Evolutionary conservation across 2,113 vertebrate species (phyloP).

Genomic region (Atherinomorus stipes): DNA sequence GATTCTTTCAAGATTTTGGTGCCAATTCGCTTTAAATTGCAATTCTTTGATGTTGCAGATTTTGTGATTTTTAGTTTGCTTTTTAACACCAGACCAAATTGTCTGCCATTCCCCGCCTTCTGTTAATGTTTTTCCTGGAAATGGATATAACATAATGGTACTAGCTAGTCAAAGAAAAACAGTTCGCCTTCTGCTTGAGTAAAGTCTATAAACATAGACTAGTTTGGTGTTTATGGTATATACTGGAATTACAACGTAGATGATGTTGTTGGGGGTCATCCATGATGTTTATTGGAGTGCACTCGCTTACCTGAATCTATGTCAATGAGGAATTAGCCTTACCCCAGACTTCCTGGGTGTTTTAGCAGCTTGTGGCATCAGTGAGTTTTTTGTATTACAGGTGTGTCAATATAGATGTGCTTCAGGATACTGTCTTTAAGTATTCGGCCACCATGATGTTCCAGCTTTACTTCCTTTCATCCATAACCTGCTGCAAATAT

Average conservation of each 20-base stretch:
- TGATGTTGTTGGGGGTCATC: not conserved
- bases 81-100: too few species aligned
- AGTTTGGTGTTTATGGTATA: not conserved
- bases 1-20: too few species aligned
- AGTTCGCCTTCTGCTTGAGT: too few species aligned
- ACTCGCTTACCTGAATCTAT: not conserved
- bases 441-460: not conserved
- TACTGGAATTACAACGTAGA: not conserved
- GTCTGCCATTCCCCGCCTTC: too few species aligned
- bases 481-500: not conserved
- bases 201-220: slow-evolving; percentile 4
- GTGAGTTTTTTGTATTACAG: not conserved
- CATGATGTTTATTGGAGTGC: not conserved
- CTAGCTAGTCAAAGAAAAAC: too few species aligned
- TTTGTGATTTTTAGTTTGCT: too few species aligned
- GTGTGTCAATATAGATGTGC: not conserved
- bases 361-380: not conserved
- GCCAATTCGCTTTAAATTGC: too few species aligned
- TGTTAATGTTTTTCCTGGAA: too few species aligned
- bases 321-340: not conserved
- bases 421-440: not conserved
- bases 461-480: not conserved
- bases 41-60: too few species aligned
- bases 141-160: too few species aligned
- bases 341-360: not conserved